Conservation (phyloP, 2,797 vertebrate species). For the Pempheris klunzingeri region DNA sequence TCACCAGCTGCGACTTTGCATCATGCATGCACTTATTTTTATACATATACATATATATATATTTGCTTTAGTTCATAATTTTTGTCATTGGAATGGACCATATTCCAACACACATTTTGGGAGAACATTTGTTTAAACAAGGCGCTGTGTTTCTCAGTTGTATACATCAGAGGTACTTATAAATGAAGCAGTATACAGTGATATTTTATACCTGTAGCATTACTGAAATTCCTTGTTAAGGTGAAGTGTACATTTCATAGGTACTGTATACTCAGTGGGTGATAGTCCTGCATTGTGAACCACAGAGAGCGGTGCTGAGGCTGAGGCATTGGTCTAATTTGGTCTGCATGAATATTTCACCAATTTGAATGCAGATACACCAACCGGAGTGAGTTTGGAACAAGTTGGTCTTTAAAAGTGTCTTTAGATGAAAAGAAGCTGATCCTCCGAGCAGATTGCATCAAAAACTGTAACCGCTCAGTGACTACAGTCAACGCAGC, state of each 20-base stretch:
- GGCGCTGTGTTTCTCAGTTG: constrained; percentile 40
- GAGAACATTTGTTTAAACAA: constrained; percentile 22
- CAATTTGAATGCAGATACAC: constrained; percentile 16
- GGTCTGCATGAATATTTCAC: constrained; percentile 11
- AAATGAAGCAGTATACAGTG: constrained; percentile 20
- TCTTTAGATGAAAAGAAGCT: not conserved
- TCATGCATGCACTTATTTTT: constrained; percentile 75
- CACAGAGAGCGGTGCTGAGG: constrained; percentile 28
- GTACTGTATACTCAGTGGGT: constrained; percentile 50
- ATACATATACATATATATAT: constrained; percentile 31
- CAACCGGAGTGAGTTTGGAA: constrained; percentile 7
- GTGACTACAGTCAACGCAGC: not conserved
- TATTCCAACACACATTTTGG: constrained; percentile 46
- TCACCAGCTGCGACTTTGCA: constrained; percentile 46
- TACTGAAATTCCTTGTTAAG: constrained; percentile 24
- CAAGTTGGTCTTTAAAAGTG: not conserved
- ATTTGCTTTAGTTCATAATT: constrained; percentile 29
- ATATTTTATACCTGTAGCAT: constrained; percentile 31
- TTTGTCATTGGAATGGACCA: constrained; percentile 26
- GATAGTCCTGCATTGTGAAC: constrained; percentile 5
- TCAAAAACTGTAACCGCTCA: constrained; percentile 9
- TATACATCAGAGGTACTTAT: constrained; percentile 53
- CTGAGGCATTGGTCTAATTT: constrained; percentile 23
- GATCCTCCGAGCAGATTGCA: not conserved
- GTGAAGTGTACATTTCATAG: constrained; percentile 42